Conservation (phyloP, 2,113 vertebrate genomes). For the Notarius lentiginosus region DNA sequence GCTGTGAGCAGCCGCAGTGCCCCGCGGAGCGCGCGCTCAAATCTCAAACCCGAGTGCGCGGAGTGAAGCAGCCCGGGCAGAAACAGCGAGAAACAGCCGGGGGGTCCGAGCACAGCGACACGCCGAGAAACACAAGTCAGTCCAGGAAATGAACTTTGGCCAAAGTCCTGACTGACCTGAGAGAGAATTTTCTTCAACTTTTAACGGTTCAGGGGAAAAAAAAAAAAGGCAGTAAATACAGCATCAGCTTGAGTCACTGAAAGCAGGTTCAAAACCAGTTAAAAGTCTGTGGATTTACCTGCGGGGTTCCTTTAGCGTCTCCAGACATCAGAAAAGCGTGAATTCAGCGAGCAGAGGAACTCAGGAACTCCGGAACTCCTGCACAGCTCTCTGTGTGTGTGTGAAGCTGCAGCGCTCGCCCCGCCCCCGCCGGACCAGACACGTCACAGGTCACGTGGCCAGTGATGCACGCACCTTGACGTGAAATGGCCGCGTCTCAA, state of each 20-base stretch:
- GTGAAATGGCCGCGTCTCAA: background rate
- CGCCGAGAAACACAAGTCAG: background rate
- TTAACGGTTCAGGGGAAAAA: background rate
- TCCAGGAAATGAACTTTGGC: background rate
- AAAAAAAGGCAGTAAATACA: too few relatives aligned
- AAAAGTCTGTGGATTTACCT: constrained; percentile 52
- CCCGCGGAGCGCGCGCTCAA: too few relatives aligned
- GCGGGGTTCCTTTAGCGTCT: constrained; percentile 53
- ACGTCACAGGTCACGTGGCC: constrained; percentile 73
- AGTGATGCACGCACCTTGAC: constrained; percentile 29
- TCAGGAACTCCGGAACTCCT: too few relatives aligned
- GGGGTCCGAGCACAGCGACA: too few relatives aligned
- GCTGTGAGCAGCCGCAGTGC: too few relatives aligned
- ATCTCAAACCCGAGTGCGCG: too few relatives aligned
- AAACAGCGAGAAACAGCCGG: too few relatives aligned
- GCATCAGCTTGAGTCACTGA: background rate
- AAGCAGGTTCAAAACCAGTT: background rate
- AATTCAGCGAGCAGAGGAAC: too few relatives aligned
- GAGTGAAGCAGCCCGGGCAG: too few relatives aligned
- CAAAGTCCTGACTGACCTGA: background rate
- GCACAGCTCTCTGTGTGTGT: too few relatives aligned
- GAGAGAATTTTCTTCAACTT: background rate
- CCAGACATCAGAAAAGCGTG: constrained; percentile 47
- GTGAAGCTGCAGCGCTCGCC: constrained; percentile 56
- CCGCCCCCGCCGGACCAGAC: constrained; percentile 28